Evolutionary conservation across 2,797 vertebrate genomes (phyloP), one percentile per base, ranked within the genome.

Genomic region (Tapera naevia): DNA sequence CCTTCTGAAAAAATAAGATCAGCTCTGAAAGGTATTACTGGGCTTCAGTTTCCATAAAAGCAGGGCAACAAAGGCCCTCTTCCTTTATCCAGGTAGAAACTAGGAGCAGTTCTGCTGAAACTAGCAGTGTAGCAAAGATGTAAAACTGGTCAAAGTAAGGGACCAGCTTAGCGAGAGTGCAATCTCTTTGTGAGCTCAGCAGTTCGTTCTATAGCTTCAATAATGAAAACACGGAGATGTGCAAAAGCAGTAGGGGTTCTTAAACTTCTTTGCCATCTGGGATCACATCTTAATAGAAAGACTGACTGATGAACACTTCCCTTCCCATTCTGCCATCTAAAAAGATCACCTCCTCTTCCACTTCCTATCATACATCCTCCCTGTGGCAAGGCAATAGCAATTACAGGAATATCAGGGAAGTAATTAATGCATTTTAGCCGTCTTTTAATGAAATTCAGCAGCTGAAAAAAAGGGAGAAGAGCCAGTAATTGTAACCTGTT

Each of bases 361-460:
- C 78, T 96, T 95, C 86, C 83, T 88, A 64, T 76, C 56, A n/a
- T 74, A 58, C 62, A 91, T 88, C 60, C 80, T 94, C 90, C 78
- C 88, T 56, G 33, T 94, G 95, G 80, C 94, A 96, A 95, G 86
- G 86, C 67, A 88, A 69, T 43, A 94, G 64, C 80, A 91, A 95
- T 96, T 96, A 94, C 67, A 62, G 65, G 72, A 94, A 80, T 96
- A 89, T 91, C 89, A 94, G 80, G 83, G 88, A 93, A 94, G 88
- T 91, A 95, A 96, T 97, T 94, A 91, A 91, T 83, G 81, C 35
- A 78, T 95, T 96, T 94, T 92, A 95, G 50, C 61, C n/a, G 8
- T 51, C 64, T 94, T 94, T 86, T 93, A 94, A 94, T 93, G 93
- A 94, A 96, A 91, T 85, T 72, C 86, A 80, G 74, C 69, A 65